Conservation (phyloP, 2,888 invertebrate genomes). For the Meliscaeva auricollis region DNA sequence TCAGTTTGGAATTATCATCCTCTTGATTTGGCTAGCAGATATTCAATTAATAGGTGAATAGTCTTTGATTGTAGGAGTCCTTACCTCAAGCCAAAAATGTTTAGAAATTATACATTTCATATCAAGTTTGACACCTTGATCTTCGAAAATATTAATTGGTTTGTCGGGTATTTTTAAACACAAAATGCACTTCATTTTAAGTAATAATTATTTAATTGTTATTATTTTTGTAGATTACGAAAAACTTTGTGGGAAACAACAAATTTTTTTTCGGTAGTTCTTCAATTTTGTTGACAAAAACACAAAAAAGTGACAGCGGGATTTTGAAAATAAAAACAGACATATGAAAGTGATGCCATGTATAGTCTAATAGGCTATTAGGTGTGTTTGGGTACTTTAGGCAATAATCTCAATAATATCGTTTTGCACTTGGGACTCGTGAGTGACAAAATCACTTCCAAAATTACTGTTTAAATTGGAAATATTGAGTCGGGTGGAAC, state of each 20-base stretch:
- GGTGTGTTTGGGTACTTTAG: too few species aligned
- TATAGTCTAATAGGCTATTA: too few species aligned
- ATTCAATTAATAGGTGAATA: background rate
- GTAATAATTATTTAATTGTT: background rate
- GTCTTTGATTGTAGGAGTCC: background rate
- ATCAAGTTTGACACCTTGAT: conserved; percentile 54
- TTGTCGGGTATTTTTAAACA: conserved; percentile 43
- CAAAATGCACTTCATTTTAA: conserved; percentile 59
- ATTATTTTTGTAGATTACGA: background rate
- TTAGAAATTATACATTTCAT: conserved; percentile 77
- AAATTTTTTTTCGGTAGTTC: background rate
- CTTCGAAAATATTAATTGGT: conserved; percentile 53
- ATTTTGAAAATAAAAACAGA: conserved; percentile 1
- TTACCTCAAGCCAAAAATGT: conserved; percentile 78
- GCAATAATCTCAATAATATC: too few species aligned
- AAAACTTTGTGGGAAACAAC: background rate
- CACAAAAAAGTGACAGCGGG: conserved; percentile 11
- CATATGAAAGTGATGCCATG: conserved; percentile 4
- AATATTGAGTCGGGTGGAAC: too few species aligned
- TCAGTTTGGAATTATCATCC: conserved; percentile 27
- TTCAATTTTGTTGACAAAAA: conserved; percentile 25
- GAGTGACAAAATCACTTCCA: too few species aligned
- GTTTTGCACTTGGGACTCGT: too few species aligned
- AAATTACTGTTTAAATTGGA: too few species aligned
- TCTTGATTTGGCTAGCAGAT: conserved; percentile 42